Evolutionary conservation across 2,797 vertebrate genomes (phyloP), one percentile per base, ranked within the genome.

Genomic region (Bucorvus abyssinicus): DNA sequence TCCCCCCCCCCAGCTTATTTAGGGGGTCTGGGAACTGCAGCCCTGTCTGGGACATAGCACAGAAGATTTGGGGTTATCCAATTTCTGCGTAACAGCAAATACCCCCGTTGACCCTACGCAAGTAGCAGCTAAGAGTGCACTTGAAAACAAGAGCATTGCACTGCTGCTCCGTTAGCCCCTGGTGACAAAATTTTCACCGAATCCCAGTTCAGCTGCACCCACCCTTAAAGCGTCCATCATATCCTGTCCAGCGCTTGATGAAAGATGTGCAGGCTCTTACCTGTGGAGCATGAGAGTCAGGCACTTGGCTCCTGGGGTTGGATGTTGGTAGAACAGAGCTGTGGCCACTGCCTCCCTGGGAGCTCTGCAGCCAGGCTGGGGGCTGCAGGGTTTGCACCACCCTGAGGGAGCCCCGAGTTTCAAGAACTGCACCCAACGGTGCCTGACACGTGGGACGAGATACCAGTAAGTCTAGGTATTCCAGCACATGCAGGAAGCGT

Each of bases 361-460:
- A 49, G 26, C 50, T 76, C 68, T 34, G 47, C 12, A 19, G 23
- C n/a, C 24, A 19, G 26, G 9, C 36, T 75, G 14, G 21, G 74
- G 24, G n/a, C 10, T 9, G 24, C 53, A 81, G 49, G 59, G 34
- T 27, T 63, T 15, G 29, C 45, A 18, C 20, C 4, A 2, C 30
- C 4, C 50, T 30, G 36, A 29, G 87, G 30, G 21, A 92, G 17
- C 26, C 24, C 9, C 0, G 1, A 2, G 18, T 9, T 45, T 27
- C 1, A 4, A 24, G 52, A 84, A 10, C 18, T 22, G 57, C 52
- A 59, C 12, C 17, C 38, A 29, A 1, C 0, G 1, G 50, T 30
- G 22, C 23, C 23, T 6, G 8, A 13, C 30, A 19, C 0, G 0
- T 2, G 6, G 44, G 27, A 79, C n/a, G 57, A 84, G 50, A 52